Conservation (phyloP, 2,797 vertebrate species). For the Simalia tracyae region DNA sequence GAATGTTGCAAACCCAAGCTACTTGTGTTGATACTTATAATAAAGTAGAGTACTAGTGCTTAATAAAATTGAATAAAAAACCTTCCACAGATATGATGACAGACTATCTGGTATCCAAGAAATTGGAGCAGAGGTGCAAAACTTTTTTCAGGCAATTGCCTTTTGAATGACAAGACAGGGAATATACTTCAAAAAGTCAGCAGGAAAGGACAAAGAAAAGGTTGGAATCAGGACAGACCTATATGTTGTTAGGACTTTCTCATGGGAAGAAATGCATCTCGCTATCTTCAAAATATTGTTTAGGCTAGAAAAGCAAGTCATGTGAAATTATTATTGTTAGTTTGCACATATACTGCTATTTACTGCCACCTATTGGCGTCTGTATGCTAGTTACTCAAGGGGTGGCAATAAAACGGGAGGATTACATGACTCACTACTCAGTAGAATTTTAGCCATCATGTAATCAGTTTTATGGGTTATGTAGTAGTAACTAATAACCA, state of each 20-base stretch:
- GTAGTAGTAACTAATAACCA: too few relatives aligned
- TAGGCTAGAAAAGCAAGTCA: too few relatives aligned
- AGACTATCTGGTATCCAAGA: background rate
- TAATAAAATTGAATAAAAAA: background rate
- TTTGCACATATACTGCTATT: too few relatives aligned
- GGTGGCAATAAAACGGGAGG: too few relatives aligned
- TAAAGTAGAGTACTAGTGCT: background rate
- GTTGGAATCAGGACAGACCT: background rate
- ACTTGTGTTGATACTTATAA: background rate
- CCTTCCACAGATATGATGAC: background rate
- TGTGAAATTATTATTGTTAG: too few relatives aligned
- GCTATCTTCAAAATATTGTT: too few relatives aligned
- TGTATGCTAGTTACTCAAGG: too few relatives aligned
- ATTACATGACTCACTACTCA: too few relatives aligned
- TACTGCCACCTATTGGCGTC: too few relatives aligned
- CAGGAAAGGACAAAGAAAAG: background rate
- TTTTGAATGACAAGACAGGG: background rate
- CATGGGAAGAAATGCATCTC: too few relatives aligned
- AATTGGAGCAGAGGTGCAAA: background rate
- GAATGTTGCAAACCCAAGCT: background rate
- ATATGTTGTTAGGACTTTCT: background rate
- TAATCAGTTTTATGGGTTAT: too few relatives aligned
- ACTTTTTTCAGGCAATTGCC: background rate
- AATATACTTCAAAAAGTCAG: background rate
- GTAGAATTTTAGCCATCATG: too few relatives aligned